Evolutionary conservation across 1,140 invertebrate genomes (phyloP), one percentile per base, ranked within the genome.

Genomic region (Meloidogyne chitwoodi): DNA sequence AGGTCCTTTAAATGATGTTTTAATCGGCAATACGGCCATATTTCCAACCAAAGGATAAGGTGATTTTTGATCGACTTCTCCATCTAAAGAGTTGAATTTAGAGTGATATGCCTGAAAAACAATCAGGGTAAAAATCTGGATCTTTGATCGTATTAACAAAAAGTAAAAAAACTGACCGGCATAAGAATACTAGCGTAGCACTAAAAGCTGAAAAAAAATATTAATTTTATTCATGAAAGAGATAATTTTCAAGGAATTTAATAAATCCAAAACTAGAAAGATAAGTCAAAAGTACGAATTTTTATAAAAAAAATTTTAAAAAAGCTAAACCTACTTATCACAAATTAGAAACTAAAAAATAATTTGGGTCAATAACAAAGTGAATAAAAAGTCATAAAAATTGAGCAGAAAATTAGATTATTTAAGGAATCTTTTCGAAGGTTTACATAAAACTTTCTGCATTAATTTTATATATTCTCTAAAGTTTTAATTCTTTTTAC

Each of bases 61-160:
- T n/a, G 48, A n/a, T 22, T 56, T n/a, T 88, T 68, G 83, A 91
- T 89, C 11, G 78, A 68, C 79, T 67, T 56, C 48, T 5, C 19
- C 62, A 29, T 91, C 91, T 66, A 92, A 0, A 10, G 34, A 91
- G 19, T 91, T 89, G 82, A 96, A 92, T 84, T 92, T 92, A 0
- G 96, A 98, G 89, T 98, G 95, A 90, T 97, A 98, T 0, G 95
- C 95, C 93, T 94, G 65, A 75, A 83, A 68, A 26, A 41, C 56
- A 27, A 11, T 6, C n/a, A 26, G 63, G 11, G 63, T 27, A 12
- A 11, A 27, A 27, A 65, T n/a, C n/a, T n/a, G n/a, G n/a, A n/a
- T n/a, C n/a, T n/a, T n/a, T n/a, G n/a, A n/a, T n/a, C n/a, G n/a
- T n/a, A n/a, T n/a, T n/a, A n/a, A 31, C n/a, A 67, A 24, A 24